phyloP scores from a whole-genome alignment of 2,113 vertebrate genomes.

The Odontesthes bonariensis region DNA sequence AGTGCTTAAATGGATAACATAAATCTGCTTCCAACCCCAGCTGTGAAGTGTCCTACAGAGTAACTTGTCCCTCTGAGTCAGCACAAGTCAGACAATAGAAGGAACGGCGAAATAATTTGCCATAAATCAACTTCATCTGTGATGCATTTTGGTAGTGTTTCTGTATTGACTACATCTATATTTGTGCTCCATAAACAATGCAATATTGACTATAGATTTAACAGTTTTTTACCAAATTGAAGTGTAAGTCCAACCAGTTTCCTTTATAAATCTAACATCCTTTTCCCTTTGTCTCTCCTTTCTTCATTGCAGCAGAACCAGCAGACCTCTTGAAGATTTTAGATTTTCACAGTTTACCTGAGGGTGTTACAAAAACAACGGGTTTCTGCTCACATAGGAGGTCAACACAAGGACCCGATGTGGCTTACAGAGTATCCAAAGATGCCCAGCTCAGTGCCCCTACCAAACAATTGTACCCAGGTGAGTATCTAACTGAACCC shows the following conservation, averaged over 20 bases:
- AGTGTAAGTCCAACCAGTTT: neutral
- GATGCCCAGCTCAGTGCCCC: conserved; percentile 96
- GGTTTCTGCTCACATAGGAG: conserved; percentile 91
- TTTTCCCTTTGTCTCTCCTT: conserved; percentile 17
- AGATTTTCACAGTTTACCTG: conserved; percentile 97
- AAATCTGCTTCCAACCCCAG: conserved; percentile 47
- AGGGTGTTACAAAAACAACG: conserved; percentile 92
- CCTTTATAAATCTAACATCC: conserved; percentile 16
- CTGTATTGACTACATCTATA: neutral
- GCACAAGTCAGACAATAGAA: conserved; percentile 38
- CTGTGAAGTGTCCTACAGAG: conserved; percentile 40
- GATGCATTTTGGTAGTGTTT: neutral
- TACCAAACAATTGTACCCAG: conserved; percentile 93
- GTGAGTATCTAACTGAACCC: conserved; percentile 77
- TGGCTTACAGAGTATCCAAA: conserved; percentile 93
- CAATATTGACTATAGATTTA: neutral
- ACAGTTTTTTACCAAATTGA: neutral
- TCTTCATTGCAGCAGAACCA: conserved; percentile 86
- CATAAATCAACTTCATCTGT: conserved; percentile 34
- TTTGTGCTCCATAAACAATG: neutral
- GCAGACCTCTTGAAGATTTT: conserved; percentile 97
- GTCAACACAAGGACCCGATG: conserved; percentile 91
- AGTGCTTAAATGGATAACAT: conserved; percentile 54
- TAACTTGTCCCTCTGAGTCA: conserved; percentile 50
- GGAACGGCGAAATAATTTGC: neutral